phyloP scores from a whole-genome alignment of 2,797 vertebrate species.

The Picus viridis region DNA sequence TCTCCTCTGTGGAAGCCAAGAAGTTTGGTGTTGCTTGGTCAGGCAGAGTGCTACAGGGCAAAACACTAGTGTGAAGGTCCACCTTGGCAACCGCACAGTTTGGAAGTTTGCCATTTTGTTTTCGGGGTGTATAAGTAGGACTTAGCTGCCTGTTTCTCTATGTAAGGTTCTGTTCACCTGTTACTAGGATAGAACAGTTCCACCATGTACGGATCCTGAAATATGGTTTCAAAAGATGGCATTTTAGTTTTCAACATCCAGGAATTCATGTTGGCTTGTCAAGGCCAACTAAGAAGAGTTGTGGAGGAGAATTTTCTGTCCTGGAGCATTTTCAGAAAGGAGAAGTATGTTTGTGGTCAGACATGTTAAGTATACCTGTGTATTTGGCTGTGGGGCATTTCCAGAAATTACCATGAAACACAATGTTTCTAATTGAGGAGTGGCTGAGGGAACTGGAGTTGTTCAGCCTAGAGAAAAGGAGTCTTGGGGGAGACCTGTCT shows the following conservation, averaged over 20 bases:
- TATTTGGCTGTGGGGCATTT: background rate
- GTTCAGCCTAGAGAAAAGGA: no score
- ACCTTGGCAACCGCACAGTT: background rate
- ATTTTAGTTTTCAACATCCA: background rate
- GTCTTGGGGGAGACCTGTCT: no score
- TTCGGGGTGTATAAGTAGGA: background rate
- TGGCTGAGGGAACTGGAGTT: background rate
- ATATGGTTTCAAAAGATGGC: background rate
- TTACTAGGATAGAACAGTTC: background rate
- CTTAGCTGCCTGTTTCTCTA: background rate
- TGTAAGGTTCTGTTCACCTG: background rate
- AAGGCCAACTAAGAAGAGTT: background rate
- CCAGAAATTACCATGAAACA: background rate
- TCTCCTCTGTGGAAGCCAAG: fast-evolving
- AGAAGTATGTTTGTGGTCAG: background rate
- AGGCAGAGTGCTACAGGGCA: background rate
- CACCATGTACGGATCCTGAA: background rate
- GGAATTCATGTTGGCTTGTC: background rate
- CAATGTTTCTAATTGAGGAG: background rate
- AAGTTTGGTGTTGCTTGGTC: fast-evolving
- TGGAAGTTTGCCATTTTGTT: background rate
- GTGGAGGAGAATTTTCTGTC: background rate
- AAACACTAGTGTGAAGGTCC: fast-evolving
- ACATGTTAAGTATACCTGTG: background rate
- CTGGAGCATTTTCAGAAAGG: background rate